Evolutionary conservation across 2,113 vertebrate genomes (phyloP), one percentile per base, ranked within the genome.

Genomic region (Echinops telfairi): DNA sequence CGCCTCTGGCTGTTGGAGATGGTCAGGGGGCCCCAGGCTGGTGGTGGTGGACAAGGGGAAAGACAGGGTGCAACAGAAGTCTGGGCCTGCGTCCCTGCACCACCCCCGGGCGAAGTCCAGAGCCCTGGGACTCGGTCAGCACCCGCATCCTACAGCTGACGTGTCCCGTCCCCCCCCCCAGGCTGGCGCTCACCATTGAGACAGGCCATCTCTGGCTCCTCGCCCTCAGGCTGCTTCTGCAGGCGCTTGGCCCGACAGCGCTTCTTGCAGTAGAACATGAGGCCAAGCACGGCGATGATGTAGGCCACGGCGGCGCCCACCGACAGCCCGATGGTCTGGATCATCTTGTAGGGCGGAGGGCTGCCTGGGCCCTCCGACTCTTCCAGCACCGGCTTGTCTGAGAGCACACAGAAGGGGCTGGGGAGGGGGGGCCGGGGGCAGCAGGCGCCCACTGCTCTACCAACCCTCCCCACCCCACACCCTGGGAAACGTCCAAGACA

Each of bases 211-310:
- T 99, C 99, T 0, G 99, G 99, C 97, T 99, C 99, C 94, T 99
- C 99, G 4, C 99, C 98, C 27, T 99, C 99, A 0, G 98, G 98
- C 75, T 98, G 98, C 95, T 99, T 99, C 97, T 99, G 98, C 95
- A 98, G 96, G 12, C 99, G 98, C 94, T 99, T 99, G 92, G 99
- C 99, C 94, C 99, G 99, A 91, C 99, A 99, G 38, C 99, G 98
- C 96, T 99, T 99, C 97, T 99, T 99, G 97, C 99, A 99, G 98
- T 99, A 99, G 97, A 99, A 99, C 99, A 99, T 99, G 97, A 99
- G 99, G 40, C 99, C 99, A 95, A 99, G 98, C 31, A 99, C 99
- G 0, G 99, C 98, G 0, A 99, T 99, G 85, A 99, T 99, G 96
- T 99, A 99, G 16, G 99, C 99, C 80, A 99, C 99, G 0, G 99